Evolutionary conservation across 1,140 invertebrate genomes (phyloP), one percentile per base, ranked within the genome.

Genomic region (Hyphantria cunea): DNA sequence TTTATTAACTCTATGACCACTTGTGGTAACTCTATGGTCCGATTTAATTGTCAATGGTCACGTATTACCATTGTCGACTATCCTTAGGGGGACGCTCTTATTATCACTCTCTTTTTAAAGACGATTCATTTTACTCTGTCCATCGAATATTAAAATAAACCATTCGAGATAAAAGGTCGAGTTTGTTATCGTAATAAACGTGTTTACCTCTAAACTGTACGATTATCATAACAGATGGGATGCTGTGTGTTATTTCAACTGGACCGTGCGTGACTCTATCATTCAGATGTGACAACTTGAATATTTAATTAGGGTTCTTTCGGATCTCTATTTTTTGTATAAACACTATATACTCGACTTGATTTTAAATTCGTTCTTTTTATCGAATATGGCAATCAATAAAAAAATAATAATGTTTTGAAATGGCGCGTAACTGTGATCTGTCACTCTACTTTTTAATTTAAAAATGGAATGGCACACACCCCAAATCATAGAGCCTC

Each of bases 211-310:
- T 42, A 62, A 67, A 70, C 64, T 65, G 65, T 66, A 78, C 65
- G 72, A 72, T 68, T 70, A 69, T 70, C 70, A 78, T 67, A 78
- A 79, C 69, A 79, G 39, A 48, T 56, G 61, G 76, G 81, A 84
- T 84, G 82, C 83, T 88, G 84, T 34, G 50, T 80, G 82, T 88
- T 88, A 72, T 84, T 82, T 66, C 85, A 88, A 86, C 85, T 88
- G 85, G 83, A 78, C 81, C 67, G 65, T 55, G 67, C 73, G 72
- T 80, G 75, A 79, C 66, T 75, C 68, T 56, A 66, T 53, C 61
- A 50, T 64, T 48, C 13, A 56, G 54, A 54, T 44, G 64, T 66
- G 69, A 71, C 67, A 64, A 6, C 44, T 70, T 74, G 73, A 78
- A 76, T 79, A 73, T 71, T 75, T 74, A 75, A 84, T 82, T 79